Evolutionary conservation across 2,888 invertebrate genomes (phyloP), one percentile per base, ranked within the genome.

Genomic region (Eucera pruinosa): DNA sequence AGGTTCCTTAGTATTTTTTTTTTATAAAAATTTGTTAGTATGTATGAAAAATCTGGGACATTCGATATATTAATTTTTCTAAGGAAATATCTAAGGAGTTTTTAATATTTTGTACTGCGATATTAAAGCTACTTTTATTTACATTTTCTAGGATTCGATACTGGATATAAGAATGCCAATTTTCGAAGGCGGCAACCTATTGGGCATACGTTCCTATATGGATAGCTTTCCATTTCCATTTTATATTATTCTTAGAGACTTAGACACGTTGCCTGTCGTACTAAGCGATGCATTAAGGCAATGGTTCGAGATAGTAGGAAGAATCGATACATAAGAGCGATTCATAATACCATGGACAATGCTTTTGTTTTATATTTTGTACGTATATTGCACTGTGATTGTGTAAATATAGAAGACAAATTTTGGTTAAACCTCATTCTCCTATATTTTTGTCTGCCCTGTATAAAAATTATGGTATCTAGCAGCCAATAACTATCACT

Each of bases 141-240:
- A n/a, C 15, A 11, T 43, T 39, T 85, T 94, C 2, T 93, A 97
- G 96, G 96, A 97, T 92, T 99, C 99, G 0, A 97, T 99, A 85
- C 93, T 97, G 86, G 98, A 99, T 91, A 97, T 98, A 86, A 94
- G 96, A 80, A 95, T 96, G 86, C 97, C 97, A 0, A 92, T 96
- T 18, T 96, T 97, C 90, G 93, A 94, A 82, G 94, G 93, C 43
- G 93, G 94, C 3, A 93, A 94, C 82, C 89, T 95, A 18, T 90
- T 94, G 4, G 94, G 94, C 55, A 96, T 98, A 86, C 94, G 95
- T 83, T 95, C 96, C 0, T 99, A 99, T 91, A 95, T 99, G 94
- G 98, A 99, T 88, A 95, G 95, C 57, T 99, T 99, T 93, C 99
- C 99, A 0, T 99, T 99, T 92, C 98, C 99, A 0, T 99, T 98